Evolutionary conservation across 1,140 invertebrate species (phyloP), one percentile per base, ranked within the genome.

Genomic region (Gonatopus flavifemur): DNA sequence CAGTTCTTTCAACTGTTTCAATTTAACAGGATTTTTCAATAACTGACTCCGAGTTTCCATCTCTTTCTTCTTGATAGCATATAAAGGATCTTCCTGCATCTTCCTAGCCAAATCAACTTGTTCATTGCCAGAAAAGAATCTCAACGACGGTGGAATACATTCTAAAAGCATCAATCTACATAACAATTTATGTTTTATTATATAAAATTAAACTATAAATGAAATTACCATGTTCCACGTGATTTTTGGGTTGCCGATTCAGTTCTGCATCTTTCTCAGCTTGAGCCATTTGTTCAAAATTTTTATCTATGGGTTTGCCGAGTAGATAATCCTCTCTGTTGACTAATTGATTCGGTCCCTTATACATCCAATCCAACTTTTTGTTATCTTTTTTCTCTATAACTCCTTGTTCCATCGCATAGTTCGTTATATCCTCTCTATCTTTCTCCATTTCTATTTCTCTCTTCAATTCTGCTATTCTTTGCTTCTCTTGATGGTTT

Each of bases 331-430:
- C 92, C 70, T 98, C 93, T 25, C 86, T 76, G 55, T 94, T 87
- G 4, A 89, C 81, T 46, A 81, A 74, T 59, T 86, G 84, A 59
- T 86, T 86, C 8, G 87, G 85, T 59, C 87, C 86, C 82, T 93
- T 91, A 69, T 95, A 95, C 92, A 96, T 95, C 93, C 93, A 96
- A 66, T 94, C 89, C 33, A 96, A 69, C 52, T 89, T 87, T 38
- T 83, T 81, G 20, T 86, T 82, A 42, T 80, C 80, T 19, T 81
- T 80, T 33, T 79, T 80, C 25, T 78, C 75, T 46, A 73, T 71
- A 0, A 82, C 80, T 1, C 82, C 80, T 54, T 81, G 82, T 8
- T 81, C 78, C 67, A 84, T 81, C 8, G 82, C 83, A 38, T 83
- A 74, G n/a, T 80, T 77, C 49, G 81, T 82, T n/a, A 88, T 74